Evolutionary conservation across 1,140 invertebrate genomes (phyloP).

Genomic region (Penaeus indicus): DNA sequence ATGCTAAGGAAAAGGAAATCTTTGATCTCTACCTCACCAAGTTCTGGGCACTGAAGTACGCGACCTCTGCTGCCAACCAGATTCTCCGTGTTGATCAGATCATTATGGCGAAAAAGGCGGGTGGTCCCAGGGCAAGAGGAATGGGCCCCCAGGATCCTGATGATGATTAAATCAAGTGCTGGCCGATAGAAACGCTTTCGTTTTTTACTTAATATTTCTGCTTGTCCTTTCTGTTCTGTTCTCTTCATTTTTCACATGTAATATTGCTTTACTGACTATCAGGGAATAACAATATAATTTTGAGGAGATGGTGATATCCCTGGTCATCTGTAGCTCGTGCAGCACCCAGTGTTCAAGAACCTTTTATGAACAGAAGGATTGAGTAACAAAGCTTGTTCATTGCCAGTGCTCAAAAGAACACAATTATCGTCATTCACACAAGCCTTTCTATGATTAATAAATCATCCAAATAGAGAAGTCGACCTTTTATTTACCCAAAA

Average conservation of each 20-base stretch:
- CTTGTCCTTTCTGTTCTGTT: too few relatives aligned
- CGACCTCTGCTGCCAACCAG: conserved; percentile 91
- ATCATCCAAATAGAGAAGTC: not conserved
- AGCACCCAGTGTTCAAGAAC: not conserved
- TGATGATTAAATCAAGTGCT: conserved; percentile 73
- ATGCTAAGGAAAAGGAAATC: conserved; percentile 82
- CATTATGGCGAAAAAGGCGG: conserved; percentile 97
- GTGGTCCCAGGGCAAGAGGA: conserved; percentile 88
- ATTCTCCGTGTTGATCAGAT: conserved; percentile 98
- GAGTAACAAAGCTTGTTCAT: not conserved
- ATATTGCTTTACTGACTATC: too few relatives aligned
- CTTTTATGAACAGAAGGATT: not conserved
- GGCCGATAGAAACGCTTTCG: too few relatives aligned
- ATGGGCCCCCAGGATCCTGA: conserved; percentile 78
- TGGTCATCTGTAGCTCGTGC: not conserved
- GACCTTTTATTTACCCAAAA: not conserved
- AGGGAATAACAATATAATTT: too few relatives aligned
- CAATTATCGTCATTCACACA: not conserved
- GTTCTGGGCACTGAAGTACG: conserved; percentile 95
- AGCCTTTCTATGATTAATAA: conserved; percentile 1
- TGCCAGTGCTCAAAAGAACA: not conserved
- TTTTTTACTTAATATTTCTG: too few relatives aligned
- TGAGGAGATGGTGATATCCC: too few relatives aligned
- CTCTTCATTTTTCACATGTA: too few relatives aligned
- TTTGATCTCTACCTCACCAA: conserved; percentile 91